These are phyloP conservation scores for Pocillopora damicornis DNA, from an alignment of 64 coral and sea anemone species.

Conservation along the genomic window DNA sequence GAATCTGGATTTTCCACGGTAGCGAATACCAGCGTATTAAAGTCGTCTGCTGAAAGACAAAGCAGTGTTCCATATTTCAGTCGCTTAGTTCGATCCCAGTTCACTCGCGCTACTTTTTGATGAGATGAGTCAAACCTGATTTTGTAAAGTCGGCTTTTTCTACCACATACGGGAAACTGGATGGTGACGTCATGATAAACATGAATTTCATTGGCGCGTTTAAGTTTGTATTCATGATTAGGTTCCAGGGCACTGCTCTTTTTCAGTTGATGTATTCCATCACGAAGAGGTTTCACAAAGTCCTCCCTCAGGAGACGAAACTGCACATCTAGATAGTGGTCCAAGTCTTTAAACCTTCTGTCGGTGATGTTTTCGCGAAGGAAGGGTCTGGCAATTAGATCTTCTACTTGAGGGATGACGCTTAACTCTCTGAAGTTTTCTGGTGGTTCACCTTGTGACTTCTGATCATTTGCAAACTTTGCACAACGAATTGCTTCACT, in stretches of 20 bases:
- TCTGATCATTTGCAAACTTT: neutral
- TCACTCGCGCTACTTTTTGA: conserved; percentile 33
- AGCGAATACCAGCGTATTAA: conserved; percentile 62
- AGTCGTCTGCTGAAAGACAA: conserved; percentile 74
- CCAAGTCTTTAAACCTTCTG: conserved; percentile 42
- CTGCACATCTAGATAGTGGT: conserved; percentile 95
- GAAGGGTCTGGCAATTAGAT: conserved; percentile 55
- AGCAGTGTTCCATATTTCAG: conserved; percentile 77
- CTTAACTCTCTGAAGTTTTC: conserved; percentile 66
- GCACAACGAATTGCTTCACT: neutral
- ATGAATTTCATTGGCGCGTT: conserved; percentile 23
- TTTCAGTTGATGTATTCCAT: conserved; percentile 28
- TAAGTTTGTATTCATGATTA: neutral
- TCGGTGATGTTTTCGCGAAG: conserved; percentile 76
- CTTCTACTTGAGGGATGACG: conserved; percentile 51
- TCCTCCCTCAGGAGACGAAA: conserved; percentile 85
- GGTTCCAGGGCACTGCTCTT: neutral
- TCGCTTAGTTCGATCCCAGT: conserved; percentile 65
- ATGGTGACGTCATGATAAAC: conserved; percentile 53
- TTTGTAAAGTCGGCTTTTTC: conserved; percentile 57
- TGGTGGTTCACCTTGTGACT: conserved; percentile 35
- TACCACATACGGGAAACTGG: conserved; percentile 50
- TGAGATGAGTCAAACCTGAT: conserved; percentile 56
- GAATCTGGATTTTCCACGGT: conserved; percentile 56
- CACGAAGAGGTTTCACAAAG: conserved; percentile 79